phyloP scores from a whole-genome alignment of 2,888 invertebrate genomes.

The Ptychoptera contaminata region DNA sequence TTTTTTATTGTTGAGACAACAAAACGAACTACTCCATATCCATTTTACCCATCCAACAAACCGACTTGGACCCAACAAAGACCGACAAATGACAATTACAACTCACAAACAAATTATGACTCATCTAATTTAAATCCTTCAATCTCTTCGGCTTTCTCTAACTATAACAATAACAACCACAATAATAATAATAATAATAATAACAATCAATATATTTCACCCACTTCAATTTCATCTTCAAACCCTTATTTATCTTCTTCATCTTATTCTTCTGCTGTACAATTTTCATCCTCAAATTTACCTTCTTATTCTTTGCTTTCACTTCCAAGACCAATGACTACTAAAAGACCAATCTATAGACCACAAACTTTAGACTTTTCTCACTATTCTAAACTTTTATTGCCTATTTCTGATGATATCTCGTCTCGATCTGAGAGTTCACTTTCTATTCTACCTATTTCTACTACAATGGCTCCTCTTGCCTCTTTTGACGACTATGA shows the following conservation, averaged over 20 bases:
- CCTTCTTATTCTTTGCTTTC: no score
- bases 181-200: not conserved
- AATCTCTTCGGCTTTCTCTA: not conserved
- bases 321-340: no score
- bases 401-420: no score
- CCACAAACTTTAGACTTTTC: no score
- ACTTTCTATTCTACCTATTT: not conserved
- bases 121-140: not conserved
- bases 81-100: not conserved
- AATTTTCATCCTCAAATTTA: no score
- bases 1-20: slow-evolving; percentile 8
- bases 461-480: not conserved
- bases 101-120: not conserved
- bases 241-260: no score
- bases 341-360: no score
- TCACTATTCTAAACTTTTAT: no score
- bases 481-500: slow-evolving; percentile 12
- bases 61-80: not conserved
- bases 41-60: not conserved
- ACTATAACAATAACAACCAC: not conserved
- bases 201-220: no score
- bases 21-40: slow-evolving; percentile 8
- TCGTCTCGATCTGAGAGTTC: not conserved
- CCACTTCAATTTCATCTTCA: no score
- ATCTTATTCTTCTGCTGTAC: no score